phyloP scores from a whole-genome alignment of 2,797 vertebrate genomes.

The Botia almorhae region DNA sequence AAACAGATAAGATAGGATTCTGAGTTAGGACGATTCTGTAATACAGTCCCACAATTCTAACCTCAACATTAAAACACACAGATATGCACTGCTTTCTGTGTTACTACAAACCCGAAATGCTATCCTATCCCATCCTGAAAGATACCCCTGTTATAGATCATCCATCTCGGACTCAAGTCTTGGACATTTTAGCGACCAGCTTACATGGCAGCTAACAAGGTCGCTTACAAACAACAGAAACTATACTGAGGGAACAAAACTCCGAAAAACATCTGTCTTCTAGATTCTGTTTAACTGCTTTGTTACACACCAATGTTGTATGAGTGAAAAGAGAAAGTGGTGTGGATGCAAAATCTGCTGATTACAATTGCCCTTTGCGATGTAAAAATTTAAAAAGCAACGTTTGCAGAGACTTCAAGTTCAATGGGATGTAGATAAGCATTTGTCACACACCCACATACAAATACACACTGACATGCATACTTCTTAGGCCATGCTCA shows the following conservation, averaged over 20 bases:
- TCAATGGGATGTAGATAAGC: conserved; percentile 50
- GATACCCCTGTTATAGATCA: not conserved
- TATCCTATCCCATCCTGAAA: not conserved
- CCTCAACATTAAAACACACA: conserved; percentile 5
- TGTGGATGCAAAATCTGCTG: not conserved
- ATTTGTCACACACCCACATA: conserved; percentile 38
- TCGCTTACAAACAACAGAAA: conserved; percentile 7
- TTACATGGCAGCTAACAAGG: conserved; percentile 30
- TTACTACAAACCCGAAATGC: not conserved
- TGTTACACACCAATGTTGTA: not conserved
- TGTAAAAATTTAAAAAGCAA: not conserved
- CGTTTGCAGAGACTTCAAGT: not conserved
- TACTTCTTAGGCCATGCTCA: conserved; percentile 20
- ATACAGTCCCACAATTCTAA: not conserved
- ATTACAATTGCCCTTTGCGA: not conserved
- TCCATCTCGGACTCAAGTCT: not conserved
- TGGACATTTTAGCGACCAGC: not conserved
- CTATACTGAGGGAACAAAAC: not conserved
- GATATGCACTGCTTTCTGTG: not conserved
- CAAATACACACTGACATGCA: conserved; percentile 20
- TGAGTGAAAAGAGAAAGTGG: not conserved
- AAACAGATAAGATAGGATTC: too few species aligned
- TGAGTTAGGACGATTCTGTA: too few species aligned
- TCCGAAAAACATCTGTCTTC: not conserved
- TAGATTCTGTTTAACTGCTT: not conserved